Conservation (phyloP, 2,888 invertebrate species). For the Therioaphis trifolii region DNA sequence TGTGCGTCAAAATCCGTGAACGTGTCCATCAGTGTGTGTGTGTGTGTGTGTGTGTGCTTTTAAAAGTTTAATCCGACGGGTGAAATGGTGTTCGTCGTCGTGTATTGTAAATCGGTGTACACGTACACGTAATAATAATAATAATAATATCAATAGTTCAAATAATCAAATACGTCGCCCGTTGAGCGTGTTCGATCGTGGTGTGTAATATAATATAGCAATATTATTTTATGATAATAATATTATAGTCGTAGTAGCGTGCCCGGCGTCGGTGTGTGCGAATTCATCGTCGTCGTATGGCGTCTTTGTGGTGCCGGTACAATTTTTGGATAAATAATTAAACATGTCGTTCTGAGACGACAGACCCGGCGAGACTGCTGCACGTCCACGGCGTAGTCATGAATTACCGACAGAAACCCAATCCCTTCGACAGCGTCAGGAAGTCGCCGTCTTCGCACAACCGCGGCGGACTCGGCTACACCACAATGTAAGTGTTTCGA, state of each 20-base stretch:
- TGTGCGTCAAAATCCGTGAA: slow-evolving; percentile 20
- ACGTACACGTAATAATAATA: too few species aligned
- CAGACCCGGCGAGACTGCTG: background rate
- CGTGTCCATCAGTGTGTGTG: background rate
- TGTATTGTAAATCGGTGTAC: too few species aligned
- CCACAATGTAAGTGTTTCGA: slow-evolving; percentile 29
- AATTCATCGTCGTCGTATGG: background rate
- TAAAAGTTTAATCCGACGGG: too few species aligned
- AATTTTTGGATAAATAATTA: too few species aligned
- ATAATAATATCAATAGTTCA: too few species aligned
- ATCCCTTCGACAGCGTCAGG: slow-evolving; percentile 56
- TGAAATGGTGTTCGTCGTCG: background rate
- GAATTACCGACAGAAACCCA: slow-evolving; percentile 58
- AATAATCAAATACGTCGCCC: too few species aligned
- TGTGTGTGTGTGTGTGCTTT: background rate
- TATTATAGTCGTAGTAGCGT: background rate
- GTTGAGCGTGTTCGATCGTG: background rate
- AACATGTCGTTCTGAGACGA: background rate
- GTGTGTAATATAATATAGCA: background rate
- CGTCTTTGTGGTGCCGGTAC: background rate
- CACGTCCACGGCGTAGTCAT: background rate
- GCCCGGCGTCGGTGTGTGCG: background rate
- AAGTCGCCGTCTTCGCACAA: slow-evolving; percentile 54
- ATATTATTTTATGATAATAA: background rate
- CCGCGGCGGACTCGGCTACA: slow-evolving; percentile 52